Evolutionary conservation across 2,113 vertebrate genomes (phyloP).

Genomic region (Corydoras sp.): DNA sequence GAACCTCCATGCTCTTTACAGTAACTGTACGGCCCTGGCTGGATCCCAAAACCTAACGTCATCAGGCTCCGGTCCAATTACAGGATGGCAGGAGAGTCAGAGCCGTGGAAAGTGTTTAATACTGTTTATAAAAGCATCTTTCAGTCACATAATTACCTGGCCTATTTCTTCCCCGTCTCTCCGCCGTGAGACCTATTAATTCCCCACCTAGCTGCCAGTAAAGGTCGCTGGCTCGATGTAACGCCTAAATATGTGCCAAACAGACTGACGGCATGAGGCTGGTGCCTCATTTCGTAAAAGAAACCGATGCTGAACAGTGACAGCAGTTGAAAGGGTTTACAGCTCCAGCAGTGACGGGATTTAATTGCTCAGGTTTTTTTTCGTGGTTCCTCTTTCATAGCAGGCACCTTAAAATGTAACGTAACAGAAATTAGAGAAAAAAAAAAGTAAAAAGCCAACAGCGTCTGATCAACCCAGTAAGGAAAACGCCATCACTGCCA

Average conservation of each 20-base stretch:
- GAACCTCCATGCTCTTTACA: neutral
- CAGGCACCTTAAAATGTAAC: neutral
- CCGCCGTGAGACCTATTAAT: slow-evolving; percentile 4
- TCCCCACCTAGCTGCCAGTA: slow-evolving; percentile 5
- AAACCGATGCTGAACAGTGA: neutral
- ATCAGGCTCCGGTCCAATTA: too few species aligned
- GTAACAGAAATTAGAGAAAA: neutral
- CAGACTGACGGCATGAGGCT: neutral
- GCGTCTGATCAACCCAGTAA: slow-evolving; percentile 9
- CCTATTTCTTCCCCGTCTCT: slow-evolving; percentile 21
- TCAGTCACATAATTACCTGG: slow-evolving; percentile 27
- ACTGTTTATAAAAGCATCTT: slow-evolving; percentile 29
- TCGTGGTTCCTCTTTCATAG: too few species aligned
- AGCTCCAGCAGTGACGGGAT: too few species aligned
- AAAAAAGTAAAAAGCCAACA: neutral
- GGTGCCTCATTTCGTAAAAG: neutral
- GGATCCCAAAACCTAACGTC: neutral
- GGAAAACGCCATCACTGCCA: slow-evolving; percentile 17
- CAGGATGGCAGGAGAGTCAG: neutral
- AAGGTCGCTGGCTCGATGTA: slow-evolving; percentile 4
- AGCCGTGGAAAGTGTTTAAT: neutral
- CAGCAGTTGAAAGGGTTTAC: neutral
- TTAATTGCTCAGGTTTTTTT: too few species aligned
- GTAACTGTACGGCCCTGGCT: neutral
- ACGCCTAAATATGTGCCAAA: neutral